These are phyloP conservation scores for Melinaea menophilus DNA, from an alignment of 2,888 invertebrate species.

Conservation along the genomic window DNA sequence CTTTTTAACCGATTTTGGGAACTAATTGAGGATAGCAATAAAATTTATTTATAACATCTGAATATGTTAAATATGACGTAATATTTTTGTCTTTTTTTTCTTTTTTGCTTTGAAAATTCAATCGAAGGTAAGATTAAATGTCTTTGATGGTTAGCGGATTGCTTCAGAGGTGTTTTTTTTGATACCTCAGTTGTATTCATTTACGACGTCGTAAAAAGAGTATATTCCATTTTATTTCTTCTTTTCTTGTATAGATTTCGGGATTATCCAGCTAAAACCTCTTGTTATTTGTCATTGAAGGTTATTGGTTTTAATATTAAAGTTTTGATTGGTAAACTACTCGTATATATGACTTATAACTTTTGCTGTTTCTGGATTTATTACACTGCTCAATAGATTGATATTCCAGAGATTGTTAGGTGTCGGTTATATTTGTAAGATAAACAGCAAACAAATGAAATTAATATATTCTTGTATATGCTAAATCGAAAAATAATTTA, in stretches of 20 bases:
- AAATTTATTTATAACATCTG: not conserved
- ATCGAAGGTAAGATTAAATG: slow-evolving; percentile 24
- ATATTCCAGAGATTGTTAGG: no score
- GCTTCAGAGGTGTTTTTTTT: slow-evolving; percentile 37
- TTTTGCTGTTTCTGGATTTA: no score
- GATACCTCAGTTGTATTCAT: slow-evolving; percentile 35
- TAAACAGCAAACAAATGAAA: no score
- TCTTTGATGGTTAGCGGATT: slow-evolving; percentile 38
- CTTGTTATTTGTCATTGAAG: no score
- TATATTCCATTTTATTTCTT: slow-evolving; percentile 11
- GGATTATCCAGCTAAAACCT: not conserved
- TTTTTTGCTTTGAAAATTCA: slow-evolving; percentile 9
- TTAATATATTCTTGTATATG: not conserved
- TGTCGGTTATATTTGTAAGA: no score
- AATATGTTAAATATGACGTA: not conserved
- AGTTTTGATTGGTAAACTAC: no score
- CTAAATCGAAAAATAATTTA: not conserved
- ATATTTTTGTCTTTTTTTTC: not conserved
- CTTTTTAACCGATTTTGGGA: slow-evolving; percentile 19
- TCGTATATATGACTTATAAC: no score
- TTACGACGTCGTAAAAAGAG: slow-evolving; percentile 47
- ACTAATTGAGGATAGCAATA: not conserved
- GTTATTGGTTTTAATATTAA: no score
- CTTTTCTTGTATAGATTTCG: slow-evolving; percentile 7
- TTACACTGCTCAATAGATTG: no score